Evolutionary conservation across 2,113 vertebrate species (phyloP).

Genomic region (Lophotis ruficrista): DNA sequence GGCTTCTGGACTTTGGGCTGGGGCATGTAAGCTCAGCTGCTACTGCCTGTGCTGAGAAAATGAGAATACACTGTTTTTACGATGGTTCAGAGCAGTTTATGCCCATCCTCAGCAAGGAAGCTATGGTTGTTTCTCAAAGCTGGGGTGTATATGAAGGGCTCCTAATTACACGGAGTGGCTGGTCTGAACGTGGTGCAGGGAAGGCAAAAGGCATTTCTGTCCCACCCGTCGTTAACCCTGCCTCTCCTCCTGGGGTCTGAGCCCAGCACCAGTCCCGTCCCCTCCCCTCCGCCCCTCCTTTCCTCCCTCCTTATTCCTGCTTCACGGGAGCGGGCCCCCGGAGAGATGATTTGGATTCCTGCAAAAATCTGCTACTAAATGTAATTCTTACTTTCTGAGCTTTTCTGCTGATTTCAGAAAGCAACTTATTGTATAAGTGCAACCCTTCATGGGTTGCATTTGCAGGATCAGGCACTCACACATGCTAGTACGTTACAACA

Average conservation of each 20-base stretch:
- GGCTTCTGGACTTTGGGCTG: slow-evolving; percentile 41
- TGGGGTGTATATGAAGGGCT: background rate
- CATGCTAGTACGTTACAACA: background rate
- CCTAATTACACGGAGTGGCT: background rate
- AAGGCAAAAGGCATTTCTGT: background rate
- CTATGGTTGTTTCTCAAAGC: background rate
- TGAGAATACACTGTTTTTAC: background rate
- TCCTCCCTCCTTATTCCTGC: background rate
- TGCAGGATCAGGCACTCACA: slow-evolving; percentile 8
- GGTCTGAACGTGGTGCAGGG: background rate
- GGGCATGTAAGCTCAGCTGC: background rate
- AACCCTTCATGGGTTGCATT: background rate
- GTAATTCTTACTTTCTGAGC: background rate
- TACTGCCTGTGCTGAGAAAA: slow-evolving; percentile 13
- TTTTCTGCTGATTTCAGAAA: background rate
- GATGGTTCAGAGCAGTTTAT: background rate
- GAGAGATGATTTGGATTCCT: background rate
- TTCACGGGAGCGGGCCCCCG: background rate
- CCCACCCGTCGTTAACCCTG: background rate
- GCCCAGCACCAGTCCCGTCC: background rate
- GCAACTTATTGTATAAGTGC: background rate
- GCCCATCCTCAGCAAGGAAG: background rate
- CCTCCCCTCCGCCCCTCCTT: background rate
- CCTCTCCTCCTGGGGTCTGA: background rate
- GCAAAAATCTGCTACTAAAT: background rate